Conservation (phyloP, 2,888 invertebrate genomes). For the Drosophila tanythrix region DNA sequence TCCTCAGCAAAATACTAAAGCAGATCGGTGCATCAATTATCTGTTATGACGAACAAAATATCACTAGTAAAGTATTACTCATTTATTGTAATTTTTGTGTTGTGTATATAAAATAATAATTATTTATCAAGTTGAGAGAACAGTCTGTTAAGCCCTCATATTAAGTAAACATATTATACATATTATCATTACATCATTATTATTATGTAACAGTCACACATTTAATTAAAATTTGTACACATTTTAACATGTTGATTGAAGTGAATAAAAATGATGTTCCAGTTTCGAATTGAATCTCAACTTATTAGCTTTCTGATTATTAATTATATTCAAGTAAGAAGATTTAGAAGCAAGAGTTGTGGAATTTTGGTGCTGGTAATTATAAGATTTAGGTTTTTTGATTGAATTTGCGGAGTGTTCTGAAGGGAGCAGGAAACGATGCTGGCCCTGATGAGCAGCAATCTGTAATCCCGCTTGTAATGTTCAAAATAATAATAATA, state of each 20-base stretch:
- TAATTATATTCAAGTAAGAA: not conserved
- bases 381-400: no score
- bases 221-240: not conserved
- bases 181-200: not conserved
- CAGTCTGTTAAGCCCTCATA: not conserved
- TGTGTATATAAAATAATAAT: not conserved
- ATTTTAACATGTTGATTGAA: not conserved
- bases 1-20: conserved; percentile 28
- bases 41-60: conserved; percentile 53
- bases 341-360: no score
- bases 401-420: no score
- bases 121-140: not conserved
- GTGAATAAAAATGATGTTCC: not conserved
- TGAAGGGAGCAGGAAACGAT: no score
- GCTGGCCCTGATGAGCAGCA: no score
- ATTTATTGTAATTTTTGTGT: conserved; percentile 24
- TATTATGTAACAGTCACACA: not conserved
- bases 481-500: no score
- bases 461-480: no score
- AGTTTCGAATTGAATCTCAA: not conserved
- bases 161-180: not conserved
- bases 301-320: not conserved
- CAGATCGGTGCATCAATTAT: conserved; percentile 7
- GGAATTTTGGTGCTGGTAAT: no score
- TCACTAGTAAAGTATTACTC: conserved; percentile 17